Conservation (phyloP, 2,797 vertebrate species). For the Spinibarbus caldwelli region DNA sequence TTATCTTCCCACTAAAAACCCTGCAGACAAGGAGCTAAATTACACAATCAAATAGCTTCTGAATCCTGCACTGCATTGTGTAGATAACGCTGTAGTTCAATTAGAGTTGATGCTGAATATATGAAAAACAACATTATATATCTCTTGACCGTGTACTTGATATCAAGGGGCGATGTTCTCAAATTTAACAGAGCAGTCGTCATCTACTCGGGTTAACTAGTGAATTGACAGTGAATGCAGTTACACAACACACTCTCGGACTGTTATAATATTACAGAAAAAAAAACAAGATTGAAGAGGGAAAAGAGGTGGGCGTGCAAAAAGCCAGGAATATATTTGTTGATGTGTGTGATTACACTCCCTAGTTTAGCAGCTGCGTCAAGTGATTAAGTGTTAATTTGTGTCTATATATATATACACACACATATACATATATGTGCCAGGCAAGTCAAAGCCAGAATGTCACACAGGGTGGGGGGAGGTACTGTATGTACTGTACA, state of each 20-base stretch:
- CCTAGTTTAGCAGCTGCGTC: not conserved
- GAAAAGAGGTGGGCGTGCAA: not conserved
- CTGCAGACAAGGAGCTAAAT: not conserved
- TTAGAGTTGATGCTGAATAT: not conserved
- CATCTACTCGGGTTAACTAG: not conserved
- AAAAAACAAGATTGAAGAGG: not conserved
- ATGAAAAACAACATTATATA: not conserved
- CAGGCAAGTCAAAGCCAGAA: conserved; percentile 2
- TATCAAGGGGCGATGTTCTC: not conserved
- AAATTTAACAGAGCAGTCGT: not conserved
- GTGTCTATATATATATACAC: not conserved
- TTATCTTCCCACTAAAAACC: not conserved
- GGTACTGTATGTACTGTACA: not conserved
- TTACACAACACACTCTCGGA: conserved; percentile 6
- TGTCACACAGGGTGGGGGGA: not conserved
- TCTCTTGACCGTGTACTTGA: not conserved
- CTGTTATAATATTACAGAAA: not conserved
- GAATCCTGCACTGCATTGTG: not conserved
- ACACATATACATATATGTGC: not conserved
- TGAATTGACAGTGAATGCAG: conserved; percentile 4
- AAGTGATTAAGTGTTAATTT: conserved; percentile 10
- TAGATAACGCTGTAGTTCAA: not conserved
- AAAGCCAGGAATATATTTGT: conserved; percentile 27
- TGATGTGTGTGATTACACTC: conserved; percentile 20
- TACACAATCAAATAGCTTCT: conserved; percentile 13